Evolutionary conservation across 2,797 vertebrate genomes (phyloP), one percentile per base, ranked within the genome.

Genomic region (Catharus ustulatus): DNA sequence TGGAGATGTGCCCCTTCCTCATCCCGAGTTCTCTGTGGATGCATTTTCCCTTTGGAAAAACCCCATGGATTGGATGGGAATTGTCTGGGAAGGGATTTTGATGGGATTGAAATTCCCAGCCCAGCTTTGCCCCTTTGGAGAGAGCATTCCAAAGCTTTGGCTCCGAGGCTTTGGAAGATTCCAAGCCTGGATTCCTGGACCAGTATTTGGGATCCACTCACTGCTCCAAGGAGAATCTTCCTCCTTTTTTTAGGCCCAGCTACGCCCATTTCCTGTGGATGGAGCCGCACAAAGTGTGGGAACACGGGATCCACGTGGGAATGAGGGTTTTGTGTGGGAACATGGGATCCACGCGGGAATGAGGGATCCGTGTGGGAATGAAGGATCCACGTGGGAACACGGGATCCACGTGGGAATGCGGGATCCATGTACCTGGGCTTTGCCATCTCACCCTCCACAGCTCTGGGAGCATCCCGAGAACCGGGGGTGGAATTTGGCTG

Each of bases 361-460:
- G 4, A 1, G 3, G 24, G 34, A 38, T 59, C 58, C 1, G 2
- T 15, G 13, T 1, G 1, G 45, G 26, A 52, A 32, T 4, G 3
- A 0, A 15, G 42, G 63, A 46, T n/a, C 69, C 69, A 21, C 17
- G 4, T 1, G 1, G 45, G 38, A 69, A 40, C 6, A 3, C 3
- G 5, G 68, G 38, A 71, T 71, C 51, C 14, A 4, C 17, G 16
- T 26, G 19, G 66, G 49, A 49, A 49, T 8, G 9, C 4, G 12
- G 43, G 64, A 36, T 29, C 71, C 71, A 21, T 29, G 5, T 1
- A 1, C 57, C 15, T 0, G 1, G 36, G 48, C 21, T 92, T 55
- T 73, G 76, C 43, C 23, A 5, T 77, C 30, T 62, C 51, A 42
- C 26, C 42, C n/a, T 34, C 26, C 2, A 3, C 36, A 38, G 42